Evolutionary conservation across 1,140 invertebrate species (phyloP).

Genomic region (Cepaea nemoralis): DNA sequence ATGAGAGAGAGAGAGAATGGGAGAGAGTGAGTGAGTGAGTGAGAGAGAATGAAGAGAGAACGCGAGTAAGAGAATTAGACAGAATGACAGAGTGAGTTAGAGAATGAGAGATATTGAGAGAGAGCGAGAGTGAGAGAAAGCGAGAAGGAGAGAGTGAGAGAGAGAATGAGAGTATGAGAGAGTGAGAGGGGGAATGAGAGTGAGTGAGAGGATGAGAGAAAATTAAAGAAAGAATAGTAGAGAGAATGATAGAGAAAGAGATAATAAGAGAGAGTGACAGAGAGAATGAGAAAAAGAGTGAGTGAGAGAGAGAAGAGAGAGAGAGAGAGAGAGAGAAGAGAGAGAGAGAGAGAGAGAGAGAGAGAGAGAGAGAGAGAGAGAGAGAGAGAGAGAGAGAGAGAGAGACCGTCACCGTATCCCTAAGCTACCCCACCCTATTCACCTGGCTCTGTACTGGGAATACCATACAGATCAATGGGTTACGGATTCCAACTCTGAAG

Average conservation of each 20-base stretch:
- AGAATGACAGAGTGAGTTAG: background rate
- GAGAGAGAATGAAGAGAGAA: background rate
- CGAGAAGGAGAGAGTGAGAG: background rate
- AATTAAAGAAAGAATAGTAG: no score
- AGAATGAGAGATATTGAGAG: background rate
- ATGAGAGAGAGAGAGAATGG: no score
- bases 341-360: conserved; percentile 21
- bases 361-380: background rate
- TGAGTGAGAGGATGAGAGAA: no score
- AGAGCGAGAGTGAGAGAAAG: conserved; percentile 4
- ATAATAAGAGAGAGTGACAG: background rate
- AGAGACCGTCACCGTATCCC: no score
- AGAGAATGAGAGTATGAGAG: background rate
- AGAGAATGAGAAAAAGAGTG: background rate
- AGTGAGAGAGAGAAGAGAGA: background rate
- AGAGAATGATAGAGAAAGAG: background rate
- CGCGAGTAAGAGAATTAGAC: background rate
- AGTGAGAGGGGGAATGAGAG: no score
- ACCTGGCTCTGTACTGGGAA: no score
- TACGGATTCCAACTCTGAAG: no score
- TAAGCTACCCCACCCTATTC: no score
- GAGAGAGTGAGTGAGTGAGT: no score
- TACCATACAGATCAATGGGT: no score
- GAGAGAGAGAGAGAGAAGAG: background rate
- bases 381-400: background rate